Conservation (phyloP, 2,888 invertebrate genomes). For the Lasioglossum vierecki region DNA sequence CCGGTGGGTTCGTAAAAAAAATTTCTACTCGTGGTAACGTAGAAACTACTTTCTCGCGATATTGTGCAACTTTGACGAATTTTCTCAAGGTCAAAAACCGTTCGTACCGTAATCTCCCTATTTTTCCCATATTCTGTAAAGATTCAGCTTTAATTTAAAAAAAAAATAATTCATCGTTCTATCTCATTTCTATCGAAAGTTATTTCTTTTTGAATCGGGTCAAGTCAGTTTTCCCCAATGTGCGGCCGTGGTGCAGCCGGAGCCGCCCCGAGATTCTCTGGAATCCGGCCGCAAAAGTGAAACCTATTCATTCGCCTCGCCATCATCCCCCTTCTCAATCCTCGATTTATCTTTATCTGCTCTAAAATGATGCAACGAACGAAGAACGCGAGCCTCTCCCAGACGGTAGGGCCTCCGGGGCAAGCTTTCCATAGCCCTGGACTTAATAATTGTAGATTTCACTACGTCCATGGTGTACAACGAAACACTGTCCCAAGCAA, state of each 20-base stretch:
- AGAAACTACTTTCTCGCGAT: too few relatives aligned
- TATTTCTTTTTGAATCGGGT: too few relatives aligned
- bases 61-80: too few relatives aligned
- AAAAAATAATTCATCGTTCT: too few relatives aligned
- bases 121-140: too few relatives aligned
- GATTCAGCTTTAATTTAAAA: too few relatives aligned
- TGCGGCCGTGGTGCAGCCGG: too few relatives aligned
- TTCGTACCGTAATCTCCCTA: too few relatives aligned
- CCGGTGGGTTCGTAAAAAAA: background rate
- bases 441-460: slow-evolving; percentile 12
- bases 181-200: too few relatives aligned
- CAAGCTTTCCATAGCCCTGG: slow-evolving; percentile 13
- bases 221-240: too few relatives aligned
- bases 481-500: background rate
- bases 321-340: background rate
- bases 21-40: too few relatives aligned
- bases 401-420: background rate
- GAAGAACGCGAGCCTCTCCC: background rate
- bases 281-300: slow-evolving; percentile 10
- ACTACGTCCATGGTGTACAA: background rate
- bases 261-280: background rate
- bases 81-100: too few relatives aligned
- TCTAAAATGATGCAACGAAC: background rate
- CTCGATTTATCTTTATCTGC: background rate
- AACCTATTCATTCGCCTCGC: slow-evolving; percentile 12